phyloP scores from a whole-genome alignment of 2,797 vertebrate genomes.

The Paedocypris micromegethes region DNA sequence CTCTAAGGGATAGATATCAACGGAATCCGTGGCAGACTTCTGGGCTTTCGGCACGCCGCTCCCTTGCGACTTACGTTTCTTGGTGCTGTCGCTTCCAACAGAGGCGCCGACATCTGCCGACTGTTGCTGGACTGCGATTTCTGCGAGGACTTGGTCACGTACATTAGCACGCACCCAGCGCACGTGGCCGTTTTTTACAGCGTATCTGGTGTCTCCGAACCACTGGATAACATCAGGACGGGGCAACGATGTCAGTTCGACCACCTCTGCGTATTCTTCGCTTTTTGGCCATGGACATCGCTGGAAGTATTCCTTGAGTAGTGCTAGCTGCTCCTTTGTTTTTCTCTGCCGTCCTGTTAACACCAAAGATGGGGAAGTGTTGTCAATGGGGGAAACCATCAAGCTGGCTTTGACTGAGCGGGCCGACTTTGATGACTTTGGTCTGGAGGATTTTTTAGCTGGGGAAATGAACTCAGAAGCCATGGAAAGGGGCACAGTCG shows the following conservation, averaged over 20 bases:
- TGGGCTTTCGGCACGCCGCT: slow-evolving; percentile 39
- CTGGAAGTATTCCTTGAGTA: slow-evolving; percentile 85
- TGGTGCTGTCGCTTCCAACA: slow-evolving; percentile 52
- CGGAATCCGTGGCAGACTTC: slow-evolving; percentile 46
- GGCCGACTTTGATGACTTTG: slow-evolving; percentile 59
- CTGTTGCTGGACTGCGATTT: slow-evolving; percentile 63
- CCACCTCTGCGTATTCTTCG: slow-evolving; percentile 81
- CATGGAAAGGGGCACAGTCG: slow-evolving; percentile 51
- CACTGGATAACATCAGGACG: slow-evolving; percentile 87
- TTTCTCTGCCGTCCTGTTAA: slow-evolving; percentile 77
- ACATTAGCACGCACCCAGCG: slow-evolving; percentile 84
- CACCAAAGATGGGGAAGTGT: slow-evolving; percentile 60
- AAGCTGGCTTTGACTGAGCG: slow-evolving; percentile 52
- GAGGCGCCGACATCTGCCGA: slow-evolving; percentile 52
- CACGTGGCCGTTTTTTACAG: slow-evolving; percentile 85
- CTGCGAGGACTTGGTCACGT: slow-evolving; percentile 70
- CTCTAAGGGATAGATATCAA: slow-evolving; percentile 69
- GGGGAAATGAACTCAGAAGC: slow-evolving; percentile 55
- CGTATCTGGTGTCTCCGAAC: slow-evolving; percentile 90
- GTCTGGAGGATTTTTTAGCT: slow-evolving; percentile 53
- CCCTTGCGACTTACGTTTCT: slow-evolving; percentile 63
- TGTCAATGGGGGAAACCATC: slow-evolving; percentile 50
- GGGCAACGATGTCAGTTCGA: slow-evolving; percentile 79
- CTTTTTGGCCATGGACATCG: slow-evolving; percentile 84
- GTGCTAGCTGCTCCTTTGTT: slow-evolving; percentile 84